Evolutionary conservation across 2,113 vertebrate genomes (phyloP).

Genomic region (Misgurnus mizolepis): DNA sequence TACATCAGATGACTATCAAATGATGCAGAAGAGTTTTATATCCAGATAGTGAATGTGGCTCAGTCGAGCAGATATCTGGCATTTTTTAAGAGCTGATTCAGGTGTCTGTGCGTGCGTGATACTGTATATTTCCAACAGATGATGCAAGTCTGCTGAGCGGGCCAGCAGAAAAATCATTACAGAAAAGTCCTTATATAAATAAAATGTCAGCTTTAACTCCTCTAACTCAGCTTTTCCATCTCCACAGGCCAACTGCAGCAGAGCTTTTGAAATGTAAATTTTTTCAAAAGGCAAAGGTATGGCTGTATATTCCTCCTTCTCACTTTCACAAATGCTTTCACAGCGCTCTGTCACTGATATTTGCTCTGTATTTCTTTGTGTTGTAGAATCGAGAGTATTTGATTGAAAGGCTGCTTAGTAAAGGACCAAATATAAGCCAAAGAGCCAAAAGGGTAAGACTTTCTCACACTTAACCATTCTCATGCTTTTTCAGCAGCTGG

Average conservation of each 20-base stretch:
- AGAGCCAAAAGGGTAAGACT: constrained; percentile 92
- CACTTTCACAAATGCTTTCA: constrained; percentile 20
- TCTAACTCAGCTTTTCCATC: constrained; percentile 1
- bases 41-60: too few species aligned
- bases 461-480: neutral
- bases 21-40: too few species aligned
- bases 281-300: constrained; percentile 83
- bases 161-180: neutral
- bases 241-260: constrained; percentile 75
- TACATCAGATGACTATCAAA: too few species aligned
- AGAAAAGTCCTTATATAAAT: neutral
- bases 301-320: constrained; percentile 3
- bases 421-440: constrained; percentile 92
- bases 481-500: too few species aligned
- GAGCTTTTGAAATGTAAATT: constrained; percentile 84
- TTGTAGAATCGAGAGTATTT: constrained; percentile 95
- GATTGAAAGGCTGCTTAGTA: constrained; percentile 92
- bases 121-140: too few species aligned
- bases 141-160: too few species aligned
- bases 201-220: constrained; percentile 12
- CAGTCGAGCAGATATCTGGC: too few species aligned
- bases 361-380: constrained; percentile 61
- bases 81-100: too few species aligned
- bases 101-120: too few species aligned
- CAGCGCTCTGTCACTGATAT: constrained; percentile 47